Conservation (phyloP, 2,888 invertebrate genomes). For the Coelopa pilipes region DNA sequence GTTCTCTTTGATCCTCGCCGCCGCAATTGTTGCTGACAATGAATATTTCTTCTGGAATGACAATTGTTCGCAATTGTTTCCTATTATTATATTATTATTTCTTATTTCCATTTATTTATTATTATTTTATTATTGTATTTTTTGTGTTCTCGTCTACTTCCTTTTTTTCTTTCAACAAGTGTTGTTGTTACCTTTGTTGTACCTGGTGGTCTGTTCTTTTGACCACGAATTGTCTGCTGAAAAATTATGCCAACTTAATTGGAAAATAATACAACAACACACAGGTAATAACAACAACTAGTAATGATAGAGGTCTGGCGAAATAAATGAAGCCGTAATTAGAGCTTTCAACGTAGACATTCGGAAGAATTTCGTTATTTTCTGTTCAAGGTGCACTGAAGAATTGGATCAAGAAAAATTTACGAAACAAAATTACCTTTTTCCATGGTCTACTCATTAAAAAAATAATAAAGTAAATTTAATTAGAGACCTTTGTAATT, state of each 20-base stretch:
- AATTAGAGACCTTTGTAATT: too few relatives aligned
- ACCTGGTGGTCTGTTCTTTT: neutral
- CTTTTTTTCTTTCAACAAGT: neutral
- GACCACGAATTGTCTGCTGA: conserved; percentile 5
- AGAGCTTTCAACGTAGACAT: too few relatives aligned
- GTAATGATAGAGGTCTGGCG: too few relatives aligned
- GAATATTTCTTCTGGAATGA: conserved; percentile 27
- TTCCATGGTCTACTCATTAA: too few relatives aligned
- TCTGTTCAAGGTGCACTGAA: too few relatives aligned
- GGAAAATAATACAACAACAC: neutral
- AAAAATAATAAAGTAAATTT: too few relatives aligned
- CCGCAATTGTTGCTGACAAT: conserved; percentile 26
- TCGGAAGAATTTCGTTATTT: too few relatives aligned
- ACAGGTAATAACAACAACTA: too few relatives aligned
- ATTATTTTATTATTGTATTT: neutral
- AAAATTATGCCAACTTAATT: conserved; percentile 10
- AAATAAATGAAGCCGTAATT: too few relatives aligned
- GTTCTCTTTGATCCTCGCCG: conserved; percentile 31
- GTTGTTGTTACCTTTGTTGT: neutral
- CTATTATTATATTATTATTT: neutral
- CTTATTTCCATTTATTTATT: neutral
- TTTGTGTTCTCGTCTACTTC: neutral
- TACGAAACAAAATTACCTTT: too few relatives aligned
- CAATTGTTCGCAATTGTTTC: conserved; percentile 29
- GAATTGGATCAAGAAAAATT: too few relatives aligned